phyloP scores from a whole-genome alignment of 2,888 invertebrate genomes.

The Pardosa pseudoannulata region DNA sequence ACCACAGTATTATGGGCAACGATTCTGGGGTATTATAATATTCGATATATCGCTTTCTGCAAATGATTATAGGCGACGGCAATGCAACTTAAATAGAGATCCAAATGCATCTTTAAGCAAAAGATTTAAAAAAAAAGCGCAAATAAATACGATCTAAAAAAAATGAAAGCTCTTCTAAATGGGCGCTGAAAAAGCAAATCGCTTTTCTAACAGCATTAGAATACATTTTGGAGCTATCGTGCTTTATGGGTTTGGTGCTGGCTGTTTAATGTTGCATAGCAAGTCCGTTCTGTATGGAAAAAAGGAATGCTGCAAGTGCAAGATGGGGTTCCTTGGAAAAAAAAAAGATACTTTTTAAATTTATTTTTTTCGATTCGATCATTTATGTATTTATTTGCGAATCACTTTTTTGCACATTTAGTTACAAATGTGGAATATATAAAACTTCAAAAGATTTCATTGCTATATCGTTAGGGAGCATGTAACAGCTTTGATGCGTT shows the following conservation, averaged over 20 bases:
- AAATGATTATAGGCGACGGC: slow-evolving; percentile 23
- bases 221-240: slow-evolving; percentile 54
- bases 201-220: slow-evolving; percentile 72
- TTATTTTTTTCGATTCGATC: slow-evolving; percentile 19
- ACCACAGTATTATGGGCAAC: background rate
- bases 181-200: slow-evolving; percentile 71
- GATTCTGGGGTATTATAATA: slow-evolving; percentile 27
- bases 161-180: slow-evolving; percentile 45
- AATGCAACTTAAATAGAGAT: slow-evolving; percentile 54
- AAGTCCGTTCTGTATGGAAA: slow-evolving; percentile 23
- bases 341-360: background rate
- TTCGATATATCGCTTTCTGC: slow-evolving; percentile 1
- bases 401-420: slow-evolving; percentile 27
- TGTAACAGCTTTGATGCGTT: background rate
- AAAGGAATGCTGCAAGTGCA: slow-evolving; percentile 16
- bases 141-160: slow-evolving; percentile 29
- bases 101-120: slow-evolving; percentile 50
- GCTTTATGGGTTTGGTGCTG: slow-evolving; percentile 53
- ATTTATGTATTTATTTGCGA: slow-evolving; percentile 41
- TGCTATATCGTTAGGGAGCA: background rate
- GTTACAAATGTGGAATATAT: slow-evolving; percentile 16
- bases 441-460: slow-evolving; percentile 1
- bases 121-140: slow-evolving; percentile 38
- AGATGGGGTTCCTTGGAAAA: slow-evolving; percentile 7
- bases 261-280: slow-evolving; percentile 70